These are phyloP conservation scores for Rhorus exstirpatorius DNA, from an alignment of 2,888 invertebrate species.

Conservation along the genomic window DNA sequence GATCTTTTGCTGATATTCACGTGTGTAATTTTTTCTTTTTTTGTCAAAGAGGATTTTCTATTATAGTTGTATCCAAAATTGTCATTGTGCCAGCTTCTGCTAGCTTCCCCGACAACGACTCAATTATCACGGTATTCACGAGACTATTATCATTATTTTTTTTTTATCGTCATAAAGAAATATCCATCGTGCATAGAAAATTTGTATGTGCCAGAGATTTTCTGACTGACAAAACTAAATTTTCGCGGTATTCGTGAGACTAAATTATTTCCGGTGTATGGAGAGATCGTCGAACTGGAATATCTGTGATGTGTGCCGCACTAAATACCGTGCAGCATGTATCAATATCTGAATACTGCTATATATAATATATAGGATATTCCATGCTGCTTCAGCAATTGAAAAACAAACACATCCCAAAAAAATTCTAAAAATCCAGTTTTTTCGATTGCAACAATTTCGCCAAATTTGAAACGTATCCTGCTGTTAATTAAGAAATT, in stretches of 20 bases:
- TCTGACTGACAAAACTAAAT: background rate
- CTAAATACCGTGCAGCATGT: slow-evolving; percentile 36
- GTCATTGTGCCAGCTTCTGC: too few relatives aligned
- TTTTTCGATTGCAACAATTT: too few relatives aligned
- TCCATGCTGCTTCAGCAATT: too few relatives aligned
- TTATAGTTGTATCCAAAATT: too few relatives aligned
- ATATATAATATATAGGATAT: background rate
- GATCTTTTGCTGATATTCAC: too few relatives aligned
- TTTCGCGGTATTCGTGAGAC: background rate
- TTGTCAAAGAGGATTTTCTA: too few relatives aligned
- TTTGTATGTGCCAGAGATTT: background rate
- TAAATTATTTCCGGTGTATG: slow-evolving; percentile 33
- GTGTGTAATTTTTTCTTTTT: too few relatives aligned
- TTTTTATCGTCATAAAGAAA: background rate
- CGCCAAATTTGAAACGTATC: too few relatives aligned
- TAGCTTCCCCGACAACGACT: too few relatives aligned
- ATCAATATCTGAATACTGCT: background rate
- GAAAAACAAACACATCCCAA: too few relatives aligned
- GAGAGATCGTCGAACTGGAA: slow-evolving; percentile 37
- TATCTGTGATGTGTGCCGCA: slow-evolving; percentile 38
- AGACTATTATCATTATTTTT: background rate
- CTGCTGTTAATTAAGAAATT: too few relatives aligned
- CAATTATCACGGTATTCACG: background rate
- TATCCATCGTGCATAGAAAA: background rate
- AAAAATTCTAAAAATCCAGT: too few relatives aligned